A percentile compares a stretch with the other conserved stretches of the same genome.
These are phyloP conservation scores for Zaprionus gabonicus DNA, from an alignment of 1,140 invertebrate species.

Conservation along the genomic window DNA sequence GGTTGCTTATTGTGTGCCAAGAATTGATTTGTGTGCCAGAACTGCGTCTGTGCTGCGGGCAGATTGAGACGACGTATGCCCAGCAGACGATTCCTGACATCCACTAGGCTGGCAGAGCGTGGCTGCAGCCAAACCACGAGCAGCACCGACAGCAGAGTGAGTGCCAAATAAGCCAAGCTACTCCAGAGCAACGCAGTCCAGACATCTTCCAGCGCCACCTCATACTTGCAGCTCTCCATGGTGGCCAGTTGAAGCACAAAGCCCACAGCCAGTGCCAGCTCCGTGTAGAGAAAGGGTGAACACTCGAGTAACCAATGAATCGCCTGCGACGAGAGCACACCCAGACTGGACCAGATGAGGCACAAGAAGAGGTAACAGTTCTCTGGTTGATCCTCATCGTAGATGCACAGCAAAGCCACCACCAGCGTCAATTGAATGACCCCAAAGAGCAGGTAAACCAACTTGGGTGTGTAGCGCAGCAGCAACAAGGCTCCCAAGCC, in stretches of 20 bases:
- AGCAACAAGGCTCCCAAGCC: conserved; percentile 58
- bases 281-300: conserved; percentile 73
- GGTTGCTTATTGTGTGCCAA: conserved; percentile 72
- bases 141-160: conserved; percentile 53
- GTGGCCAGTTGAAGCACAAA: conserved; percentile 56
- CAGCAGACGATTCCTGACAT: conserved; percentile 73
- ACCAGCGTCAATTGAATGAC: conserved; percentile 70
- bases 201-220: conserved; percentile 39
- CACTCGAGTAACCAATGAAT: conserved; percentile 72
- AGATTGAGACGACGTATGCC: conserved; percentile 58
- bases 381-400: conserved; percentile 63
- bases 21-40: conserved; percentile 78
- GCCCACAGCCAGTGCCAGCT: conserved; percentile 57
- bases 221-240: conserved; percentile 69
- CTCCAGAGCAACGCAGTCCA: conserved; percentile 56
- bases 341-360: conserved; percentile 66
- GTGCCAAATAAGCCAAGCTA: conserved; percentile 47
- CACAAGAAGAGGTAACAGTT: conserved; percentile 73
- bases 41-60: conserved; percentile 56
- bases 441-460: conserved; percentile 75
- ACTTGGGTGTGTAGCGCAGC: conserved; percentile 69
- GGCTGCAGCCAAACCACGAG: conserved; percentile 65
- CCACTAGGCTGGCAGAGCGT: conserved; percentile 63
- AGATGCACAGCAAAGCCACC: conserved; percentile 72
- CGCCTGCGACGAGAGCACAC: conserved; percentile 71